phyloP scores from a whole-genome alignment of 1,140 invertebrate species.

The Pentalonia nigronervosa region DNA sequence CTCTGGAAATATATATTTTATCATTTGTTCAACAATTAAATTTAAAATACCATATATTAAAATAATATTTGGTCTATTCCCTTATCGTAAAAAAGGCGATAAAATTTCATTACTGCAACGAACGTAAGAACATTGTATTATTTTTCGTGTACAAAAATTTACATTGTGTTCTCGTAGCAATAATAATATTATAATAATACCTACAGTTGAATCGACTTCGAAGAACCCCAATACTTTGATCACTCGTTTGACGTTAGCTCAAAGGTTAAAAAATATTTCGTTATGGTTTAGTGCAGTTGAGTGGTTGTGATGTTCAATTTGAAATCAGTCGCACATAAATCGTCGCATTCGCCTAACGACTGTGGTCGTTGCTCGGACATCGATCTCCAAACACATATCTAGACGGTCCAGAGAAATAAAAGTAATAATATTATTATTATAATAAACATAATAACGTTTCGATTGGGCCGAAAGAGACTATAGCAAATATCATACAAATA shows the following conservation, averaged over 20 bases:
- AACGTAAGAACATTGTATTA: background rate
- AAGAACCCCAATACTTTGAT: background rate
- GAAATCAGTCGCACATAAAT: background rate
- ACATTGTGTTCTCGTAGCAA: background rate
- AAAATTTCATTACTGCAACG: background rate
- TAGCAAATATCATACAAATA: too few relatives aligned
- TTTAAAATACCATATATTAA: background rate
- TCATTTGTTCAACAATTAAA: background rate
- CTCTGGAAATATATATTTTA: background rate
- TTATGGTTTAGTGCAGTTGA: background rate
- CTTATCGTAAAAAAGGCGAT: background rate
- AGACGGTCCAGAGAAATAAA: background rate
- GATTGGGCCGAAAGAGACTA: too few relatives aligned
- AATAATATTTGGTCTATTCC: background rate
- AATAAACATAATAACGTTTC: background rate
- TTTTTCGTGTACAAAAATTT: background rate
- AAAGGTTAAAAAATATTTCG: background rate
- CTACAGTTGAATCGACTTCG: background rate
- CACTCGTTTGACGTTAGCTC: accelerated
- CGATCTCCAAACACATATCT: background rate
- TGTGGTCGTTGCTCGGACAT: background rate
- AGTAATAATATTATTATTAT: background rate
- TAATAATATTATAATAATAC: background rate
- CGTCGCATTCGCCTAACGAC: background rate
- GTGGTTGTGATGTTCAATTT: background rate